Evolutionary conservation across 2,113 vertebrate species (phyloP).

Genomic region (Ptyas mucosa): DNA sequence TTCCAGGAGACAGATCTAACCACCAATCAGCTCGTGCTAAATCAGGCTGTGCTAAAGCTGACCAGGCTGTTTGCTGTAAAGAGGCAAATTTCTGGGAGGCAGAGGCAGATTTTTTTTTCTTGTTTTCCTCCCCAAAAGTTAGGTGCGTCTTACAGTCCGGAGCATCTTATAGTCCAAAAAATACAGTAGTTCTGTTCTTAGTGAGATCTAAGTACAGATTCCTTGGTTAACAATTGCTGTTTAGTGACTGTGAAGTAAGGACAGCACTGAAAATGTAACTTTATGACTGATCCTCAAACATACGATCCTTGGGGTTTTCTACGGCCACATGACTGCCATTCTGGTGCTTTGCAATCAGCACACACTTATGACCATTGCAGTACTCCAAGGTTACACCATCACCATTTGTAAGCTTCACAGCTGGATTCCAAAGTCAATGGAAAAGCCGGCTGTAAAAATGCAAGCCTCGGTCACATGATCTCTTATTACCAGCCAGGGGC

Average conservation of each 20-base stretch:
- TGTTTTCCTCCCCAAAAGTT: too few relatives aligned
- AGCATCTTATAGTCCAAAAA: too few relatives aligned
- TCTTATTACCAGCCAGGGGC: background rate
- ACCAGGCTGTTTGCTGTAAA: too few relatives aligned
- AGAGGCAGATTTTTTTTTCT: too few relatives aligned
- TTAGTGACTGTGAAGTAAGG: background rate
- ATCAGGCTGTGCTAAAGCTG: too few relatives aligned
- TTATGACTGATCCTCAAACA: background rate
- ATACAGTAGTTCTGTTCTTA: background rate
- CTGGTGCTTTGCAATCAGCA: background rate
- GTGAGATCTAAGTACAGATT: background rate
- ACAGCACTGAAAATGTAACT: background rate
- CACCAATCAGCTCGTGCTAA: too few relatives aligned
- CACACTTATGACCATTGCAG: background rate
- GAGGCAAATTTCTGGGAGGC: too few relatives aligned
- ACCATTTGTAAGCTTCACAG: background rate
- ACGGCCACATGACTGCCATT: background rate
- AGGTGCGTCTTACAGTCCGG: too few relatives aligned
- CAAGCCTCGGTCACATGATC: background rate
- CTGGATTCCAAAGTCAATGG: background rate
- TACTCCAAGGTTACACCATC: background rate
- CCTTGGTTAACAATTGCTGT: background rate
- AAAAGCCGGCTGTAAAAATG: background rate
- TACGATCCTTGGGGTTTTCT: background rate
- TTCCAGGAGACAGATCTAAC: too few relatives aligned